phyloP scores from a whole-genome alignment of 2,113 vertebrate species.

The Rhynchopsitta pachyrhyncha region DNA sequence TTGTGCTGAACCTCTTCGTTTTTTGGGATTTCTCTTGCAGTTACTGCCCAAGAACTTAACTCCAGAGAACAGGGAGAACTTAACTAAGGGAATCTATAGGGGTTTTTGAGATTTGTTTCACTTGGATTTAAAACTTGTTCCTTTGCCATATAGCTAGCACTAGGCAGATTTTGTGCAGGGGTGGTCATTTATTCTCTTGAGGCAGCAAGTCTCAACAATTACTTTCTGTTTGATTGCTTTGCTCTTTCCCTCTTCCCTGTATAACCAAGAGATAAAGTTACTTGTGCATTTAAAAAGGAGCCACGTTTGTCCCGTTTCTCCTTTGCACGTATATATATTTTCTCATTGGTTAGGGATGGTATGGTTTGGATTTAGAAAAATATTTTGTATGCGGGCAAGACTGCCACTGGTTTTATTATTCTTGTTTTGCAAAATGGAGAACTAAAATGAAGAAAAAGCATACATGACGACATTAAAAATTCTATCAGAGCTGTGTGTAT shows the following conservation, averaged over 20 bases:
- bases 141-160: not conserved
- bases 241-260: fast-evolving
- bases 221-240: not conserved
- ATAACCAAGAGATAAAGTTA: not conserved
- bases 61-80: not conserved
- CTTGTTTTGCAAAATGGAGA: not conserved
- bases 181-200: not conserved
- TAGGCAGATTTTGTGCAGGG: not conserved
- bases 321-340: not conserved
- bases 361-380: not conserved
- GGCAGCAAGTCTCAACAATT: not conserved
- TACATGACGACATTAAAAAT: not conserved
- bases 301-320: fast-evolving
- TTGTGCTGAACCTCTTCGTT: not conserved
- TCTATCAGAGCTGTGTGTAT: not conserved
- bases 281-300: fast-evolving
- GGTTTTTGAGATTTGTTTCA: not conserved
- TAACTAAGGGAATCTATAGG: not conserved
- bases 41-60: not conserved
- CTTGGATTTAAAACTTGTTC: not conserved
- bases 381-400: not conserved
- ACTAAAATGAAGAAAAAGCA: not conserved
- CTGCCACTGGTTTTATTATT: not conserved
- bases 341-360: not conserved
- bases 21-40: not conserved